Evolutionary conservation across 2,888 invertebrate genomes (phyloP), one percentile per base, ranked within the genome.

Genomic region (Nephrotoma appendiculata): DNA sequence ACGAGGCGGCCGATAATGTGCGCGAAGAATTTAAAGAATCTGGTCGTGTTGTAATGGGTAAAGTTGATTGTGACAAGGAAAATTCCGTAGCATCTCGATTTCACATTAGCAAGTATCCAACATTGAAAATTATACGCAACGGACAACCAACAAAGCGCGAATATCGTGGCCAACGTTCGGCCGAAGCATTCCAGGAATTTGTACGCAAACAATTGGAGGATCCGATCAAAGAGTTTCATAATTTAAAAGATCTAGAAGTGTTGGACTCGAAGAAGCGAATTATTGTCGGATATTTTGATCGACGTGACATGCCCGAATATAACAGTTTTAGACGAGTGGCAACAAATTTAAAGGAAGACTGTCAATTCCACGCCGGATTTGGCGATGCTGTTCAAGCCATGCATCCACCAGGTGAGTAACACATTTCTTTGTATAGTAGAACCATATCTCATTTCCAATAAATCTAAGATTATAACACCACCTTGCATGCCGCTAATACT

Each of bases 41-140:
- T 15, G 97, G 98, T 11, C 95, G 94, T 91, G 97, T 99, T 9
- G 96, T 98, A 6, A 95, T 99, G 93, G 99, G 96, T 84, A 98
- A 98, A 93, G 97, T 99, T 6, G 99, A 99, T 92, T 99, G 99
- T 93, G 99, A 99, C 92, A 94, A 94, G 89, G 98, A 99, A 93
- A 95, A 95, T 93, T 92, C 94, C 31, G 93, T 99, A 87, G 96
- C 99, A 2, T 95, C 96, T 5, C 94, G 97, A 89, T 99, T 98
- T 92, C 98, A 98, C 90, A 98, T 99, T 87, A 96, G 96, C 87
- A 99, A 99, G 93, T 99, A 99, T 92, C 99, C 99, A 6, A 99
- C 99, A 5, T 92, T 99, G 87, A 99, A 99, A 92, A 92, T 99
- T 31, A 96, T 99, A 89, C 94, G 97, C 86, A 98, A 98, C 93